Conservation (phyloP, 2,888 invertebrate species). For the Drosophila tanythrix region DNA sequence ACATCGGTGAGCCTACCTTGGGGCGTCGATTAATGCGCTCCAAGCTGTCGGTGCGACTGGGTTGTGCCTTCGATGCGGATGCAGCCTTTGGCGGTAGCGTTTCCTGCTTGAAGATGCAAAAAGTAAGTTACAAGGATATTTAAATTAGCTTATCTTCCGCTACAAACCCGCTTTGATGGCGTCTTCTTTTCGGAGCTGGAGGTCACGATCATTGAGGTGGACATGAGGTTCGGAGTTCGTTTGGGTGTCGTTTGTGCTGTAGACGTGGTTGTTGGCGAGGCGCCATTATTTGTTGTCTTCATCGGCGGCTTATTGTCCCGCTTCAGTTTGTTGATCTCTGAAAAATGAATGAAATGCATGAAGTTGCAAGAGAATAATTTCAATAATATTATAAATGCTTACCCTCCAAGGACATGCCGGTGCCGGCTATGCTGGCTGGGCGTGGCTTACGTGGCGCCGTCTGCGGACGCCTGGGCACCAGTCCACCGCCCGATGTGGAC, state of each 20-base stretch:
- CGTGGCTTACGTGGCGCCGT: conserved; percentile 89
- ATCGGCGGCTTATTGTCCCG: conserved; percentile 86
- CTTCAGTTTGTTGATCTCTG: conserved; percentile 84
- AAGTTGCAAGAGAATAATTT: neutral
- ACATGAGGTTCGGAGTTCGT: conserved; percentile 83
- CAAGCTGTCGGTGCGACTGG: conserved; percentile 66
- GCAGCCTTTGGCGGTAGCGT: conserved; percentile 65
- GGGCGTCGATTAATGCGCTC: conserved; percentile 63
- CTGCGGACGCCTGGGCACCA: conserved; percentile 87
- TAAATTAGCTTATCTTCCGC: neutral
- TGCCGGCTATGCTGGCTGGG: conserved; percentile 93
- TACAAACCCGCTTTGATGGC: conserved; percentile 80
- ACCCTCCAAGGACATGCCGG: conserved; percentile 89
- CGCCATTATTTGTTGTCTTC: conserved; percentile 68
- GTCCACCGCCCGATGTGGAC: conserved; percentile 86
- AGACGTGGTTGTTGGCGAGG: conserved; percentile 73
- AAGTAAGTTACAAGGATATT: neutral
- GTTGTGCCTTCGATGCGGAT: conserved; percentile 67
- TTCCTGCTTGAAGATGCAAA: conserved; percentile 53
- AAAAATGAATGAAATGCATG: neutral
- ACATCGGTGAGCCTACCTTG: conserved; percentile 68
- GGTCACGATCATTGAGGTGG: conserved; percentile 83
- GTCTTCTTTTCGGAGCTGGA: conserved; percentile 83
- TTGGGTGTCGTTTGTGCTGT: conserved; percentile 85
- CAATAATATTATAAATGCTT: conserved; percentile 12